Conservation (phyloP, 2,888 invertebrate genomes). For the Apodemia mormo region DNA sequence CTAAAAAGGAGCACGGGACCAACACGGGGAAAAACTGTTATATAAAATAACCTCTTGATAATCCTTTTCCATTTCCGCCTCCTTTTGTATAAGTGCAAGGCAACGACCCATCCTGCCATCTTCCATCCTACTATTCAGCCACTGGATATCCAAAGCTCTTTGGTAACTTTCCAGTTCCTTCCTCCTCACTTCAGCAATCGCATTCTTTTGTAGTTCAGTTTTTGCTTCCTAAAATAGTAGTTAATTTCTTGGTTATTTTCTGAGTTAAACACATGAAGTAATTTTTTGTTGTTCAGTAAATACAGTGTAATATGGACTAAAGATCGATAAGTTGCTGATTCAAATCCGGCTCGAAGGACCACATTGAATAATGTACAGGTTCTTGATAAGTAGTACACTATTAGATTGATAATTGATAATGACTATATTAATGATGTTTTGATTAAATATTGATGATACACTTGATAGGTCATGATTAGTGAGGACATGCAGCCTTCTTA, state of each 20-base stretch:
- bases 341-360: too few species aligned
- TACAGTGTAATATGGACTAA: too few species aligned
- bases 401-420: too few species aligned
- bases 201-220: slow-evolving; percentile 63
- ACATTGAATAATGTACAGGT: too few species aligned
- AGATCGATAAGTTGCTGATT: too few species aligned
- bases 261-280: background rate
- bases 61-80: slow-evolving; percentile 70
- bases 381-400: too few species aligned
- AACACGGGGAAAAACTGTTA: background rate
- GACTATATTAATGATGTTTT: too few species aligned
- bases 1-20: too few species aligned
- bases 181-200: slow-evolving; percentile 48
- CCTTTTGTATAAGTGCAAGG: slow-evolving; percentile 61
- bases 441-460: too few species aligned
- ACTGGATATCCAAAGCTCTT: slow-evolving; percentile 63
- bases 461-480: too few species aligned
- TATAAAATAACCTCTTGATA: slow-evolving; percentile 59
- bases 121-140: slow-evolving; percentile 71
- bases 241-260: background rate
- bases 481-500: too few species aligned
- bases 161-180: slow-evolving; percentile 58
- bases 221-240: slow-evolving; percentile 52
- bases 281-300: too few species aligned
- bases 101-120: slow-evolving; percentile 69